These are phyloP conservation scores for Anastrepha ludens DNA, from an alignment of 1,140 invertebrate species.

Conservation along the genomic window DNA sequence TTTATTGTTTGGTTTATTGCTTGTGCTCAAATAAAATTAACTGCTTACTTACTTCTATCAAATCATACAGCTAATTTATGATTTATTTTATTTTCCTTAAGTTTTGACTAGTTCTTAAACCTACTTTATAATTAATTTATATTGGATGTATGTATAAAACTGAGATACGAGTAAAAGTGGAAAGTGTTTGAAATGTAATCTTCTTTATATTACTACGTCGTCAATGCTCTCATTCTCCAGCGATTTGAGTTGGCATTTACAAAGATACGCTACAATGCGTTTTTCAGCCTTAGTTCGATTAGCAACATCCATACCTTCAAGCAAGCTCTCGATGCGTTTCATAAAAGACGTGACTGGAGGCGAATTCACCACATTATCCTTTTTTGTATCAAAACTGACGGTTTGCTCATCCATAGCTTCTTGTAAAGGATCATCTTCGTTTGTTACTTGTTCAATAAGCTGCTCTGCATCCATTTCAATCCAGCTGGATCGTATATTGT, in stretches of 20 bases:
- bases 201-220: constrained; percentile 64
- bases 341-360: neutral
- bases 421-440: constrained; percentile 66
- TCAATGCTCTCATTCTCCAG: constrained; percentile 67
- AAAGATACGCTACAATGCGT: constrained; percentile 66
- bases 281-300: constrained; percentile 67
- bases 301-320: constrained; percentile 63
- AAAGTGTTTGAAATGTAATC: no score
- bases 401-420: constrained; percentile 72
- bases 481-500: neutral
- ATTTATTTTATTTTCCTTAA: no score
- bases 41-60: no score
- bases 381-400: constrained; percentile 20
- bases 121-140: no score
- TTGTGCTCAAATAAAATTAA: no score
- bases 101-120: no score
- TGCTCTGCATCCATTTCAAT: constrained; percentile 57
- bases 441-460: constrained; percentile 59
- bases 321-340: constrained; percentile 65
- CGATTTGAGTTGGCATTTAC: constrained; percentile 66
- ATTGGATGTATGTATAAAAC: no score
- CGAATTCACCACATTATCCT: neutral
- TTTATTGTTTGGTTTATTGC: no score
- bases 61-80: no score
- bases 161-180: no score